Evolutionary conservation across 2,888 invertebrate genomes (phyloP), one percentile per base, ranked within the genome.

Genomic region (Eudasyphora cyanicolor): DNA sequence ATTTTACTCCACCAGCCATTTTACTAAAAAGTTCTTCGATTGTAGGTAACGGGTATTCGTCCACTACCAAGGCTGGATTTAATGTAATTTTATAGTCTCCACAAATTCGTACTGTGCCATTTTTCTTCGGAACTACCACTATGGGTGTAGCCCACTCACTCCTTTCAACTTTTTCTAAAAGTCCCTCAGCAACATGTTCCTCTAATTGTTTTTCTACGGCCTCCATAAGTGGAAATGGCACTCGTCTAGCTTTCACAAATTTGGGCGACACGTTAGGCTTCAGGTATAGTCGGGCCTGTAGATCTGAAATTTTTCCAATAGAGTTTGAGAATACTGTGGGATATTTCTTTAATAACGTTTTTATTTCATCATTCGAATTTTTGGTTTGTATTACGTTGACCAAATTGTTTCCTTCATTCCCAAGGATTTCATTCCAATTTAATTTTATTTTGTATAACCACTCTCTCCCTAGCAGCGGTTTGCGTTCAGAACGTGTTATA

Each of bases 121-220:
- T 79, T 19, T 84, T 81, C 83, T 90, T 90, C 2, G 85, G 74
- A 21, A 90, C 87, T 12, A 88, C 87, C 3, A 89, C 89, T n/a
- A 89, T 87, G 3, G 90, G 89, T 86, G 42, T 87, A 62, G 80
- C 86, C 80, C 89, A 90, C 71, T 89, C 87, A 27, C 88, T 88
- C 19, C 67, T 67, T 12, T 88, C 76, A n/a, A 85, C 86, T 67
- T 84, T 85, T 7, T 54, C 86, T n/a, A 86, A 45, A 6, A 85
- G 3, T 2, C 77, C 85, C 24, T 82, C 81, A 10, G 71, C 42
- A 8, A 86, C 85, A 60, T 85, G 82, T 64, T 74, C 86, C 88
- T 21, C 38, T 7, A 76, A 57, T n/a, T 76, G 54, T 27, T 38
- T 27, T 69, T 84, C 87, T 8, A 85, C 86, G 82, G 54, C 86